Evolutionary conservation across 2,113 vertebrate genomes (phyloP).

Genomic region (Callospermophilus lateralis): DNA sequence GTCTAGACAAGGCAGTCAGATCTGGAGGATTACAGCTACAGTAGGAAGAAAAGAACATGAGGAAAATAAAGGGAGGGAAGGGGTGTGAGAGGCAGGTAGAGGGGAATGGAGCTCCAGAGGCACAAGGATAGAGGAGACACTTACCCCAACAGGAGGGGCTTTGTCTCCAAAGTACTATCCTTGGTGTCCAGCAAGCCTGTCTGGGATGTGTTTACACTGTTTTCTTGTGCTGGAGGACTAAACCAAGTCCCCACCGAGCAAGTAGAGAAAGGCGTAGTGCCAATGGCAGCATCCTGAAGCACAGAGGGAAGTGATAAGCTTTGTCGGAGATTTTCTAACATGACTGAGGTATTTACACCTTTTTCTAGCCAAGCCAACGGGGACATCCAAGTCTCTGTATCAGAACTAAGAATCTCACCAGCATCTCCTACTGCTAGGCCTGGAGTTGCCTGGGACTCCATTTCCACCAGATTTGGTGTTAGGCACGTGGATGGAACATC

Average conservation of each 20-base stretch:
- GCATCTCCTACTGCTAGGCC: slow-evolving; percentile 44
- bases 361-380: slow-evolving; percentile 87
- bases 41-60: background rate
- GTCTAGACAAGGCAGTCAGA: slow-evolving; percentile 87
- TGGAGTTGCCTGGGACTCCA: slow-evolving; percentile 55
- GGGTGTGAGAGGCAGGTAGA: background rate
- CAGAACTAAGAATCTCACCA: slow-evolving; percentile 14
- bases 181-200: slow-evolving; percentile 1
- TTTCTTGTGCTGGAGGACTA: slow-evolving; percentile 81
- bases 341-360: slow-evolving; percentile 75
- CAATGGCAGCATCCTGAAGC: background rate
- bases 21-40: slow-evolving; percentile 89
- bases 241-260: slow-evolving; percentile 73
- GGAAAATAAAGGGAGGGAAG: rapidly evolving
- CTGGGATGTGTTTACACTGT: slow-evolving; percentile 74
- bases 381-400: slow-evolving; percentile 82
- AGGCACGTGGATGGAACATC: background rate
- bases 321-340: slow-evolving; percentile 81
- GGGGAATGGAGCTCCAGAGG: background rate
- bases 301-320: slow-evolving; percentile 71
- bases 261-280: slow-evolving; percentile 57
- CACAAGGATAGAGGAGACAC: background rate
- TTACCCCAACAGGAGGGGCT: slow-evolving; percentile 87
- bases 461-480: slow-evolving; percentile 23
- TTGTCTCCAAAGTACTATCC: slow-evolving; percentile 81